Base-by-base conservation (phyloP, 2,888 invertebrate genomes). In the Agonum fuliginosum region DNA sequence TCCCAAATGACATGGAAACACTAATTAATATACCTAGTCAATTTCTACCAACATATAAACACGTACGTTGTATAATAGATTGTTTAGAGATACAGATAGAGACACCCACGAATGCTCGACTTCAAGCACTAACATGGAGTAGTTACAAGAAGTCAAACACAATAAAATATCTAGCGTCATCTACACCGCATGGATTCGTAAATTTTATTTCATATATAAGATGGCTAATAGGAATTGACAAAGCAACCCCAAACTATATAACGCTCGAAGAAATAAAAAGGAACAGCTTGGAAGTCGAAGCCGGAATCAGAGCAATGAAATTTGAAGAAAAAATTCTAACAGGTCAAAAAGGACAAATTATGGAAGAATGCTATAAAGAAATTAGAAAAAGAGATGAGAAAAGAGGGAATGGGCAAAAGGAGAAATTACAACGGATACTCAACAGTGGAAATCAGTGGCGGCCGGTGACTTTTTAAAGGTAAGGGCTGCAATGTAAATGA, bases 91-190 rank as follows among this genome's bases (percentile, higher is more conserved):
- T 46, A 14, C 12, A 46, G 17, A 46, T 46, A 5, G 46, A 46
- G 17, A 17, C 17, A 3, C 17, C 46, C 3, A n/a, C 37, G n/a
- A n/a, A n/a, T n/a, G n/a, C n/a, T n/a, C n/a, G n/a, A n/a, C n/a
- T n/a, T n/a, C n/a, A n/a, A n/a, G n/a, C n/a, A n/a, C n/a, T n/a
- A n/a, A n/a, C n/a, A n/a, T n/a, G n/a, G n/a, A n/a, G n/a, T n/a
- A n/a, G n/a, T n/a, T n/a, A n/a, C n/a, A n/a, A n/a, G n/a, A n/a
- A n/a, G n/a, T n/a, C n/a, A n/a, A n/a, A n/a, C n/a, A n/a, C n/a
- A 10, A 54, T 83, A 10, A 85, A 85, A 78, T 84, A 83, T 79
- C 78, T 84, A 41, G 78, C 83, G 20, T 81, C 80, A 17, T 79
- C 46, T 14, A 81, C 82, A 6, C 82, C 79, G 22, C 74, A 80